Evolutionary conservation across 1,140 invertebrate genomes (phyloP).

Genomic region (Drosophila truncata): DNA sequence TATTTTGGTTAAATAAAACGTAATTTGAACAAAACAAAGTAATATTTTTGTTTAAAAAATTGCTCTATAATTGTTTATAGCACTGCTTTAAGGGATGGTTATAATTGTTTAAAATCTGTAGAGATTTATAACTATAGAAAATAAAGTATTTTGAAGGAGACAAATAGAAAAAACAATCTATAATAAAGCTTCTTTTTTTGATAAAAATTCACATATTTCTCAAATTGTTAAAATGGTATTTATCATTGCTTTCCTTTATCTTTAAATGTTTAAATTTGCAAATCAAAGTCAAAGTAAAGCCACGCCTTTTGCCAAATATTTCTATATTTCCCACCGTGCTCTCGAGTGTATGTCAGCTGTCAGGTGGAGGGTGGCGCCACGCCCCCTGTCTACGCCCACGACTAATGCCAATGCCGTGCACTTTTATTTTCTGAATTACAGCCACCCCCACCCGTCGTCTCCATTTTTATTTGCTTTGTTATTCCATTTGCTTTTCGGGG

Average conservation of each 20-base stretch:
- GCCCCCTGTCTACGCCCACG: slow-evolving; percentile 34
- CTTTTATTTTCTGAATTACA: slow-evolving; percentile 70
- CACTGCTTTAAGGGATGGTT: not conserved
- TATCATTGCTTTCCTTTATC: too few relatives aligned
- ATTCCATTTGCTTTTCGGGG: slow-evolving; percentile 58
- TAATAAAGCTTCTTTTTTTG: not conserved
- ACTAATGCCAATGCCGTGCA: slow-evolving; percentile 55
- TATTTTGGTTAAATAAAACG: not conserved
- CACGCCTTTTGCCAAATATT: slow-evolving; percentile 1
- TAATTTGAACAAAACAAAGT: not conserved
- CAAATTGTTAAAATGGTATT: not conserved
- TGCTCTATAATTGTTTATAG: not conserved
- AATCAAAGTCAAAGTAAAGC: not conserved
- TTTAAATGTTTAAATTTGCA: too few relatives aligned
- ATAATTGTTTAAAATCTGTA: not conserved
- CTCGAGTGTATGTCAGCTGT: slow-evolving; percentile 73
- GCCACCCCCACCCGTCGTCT: slow-evolving; percentile 3
- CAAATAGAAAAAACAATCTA: not conserved
- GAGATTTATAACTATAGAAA: not conserved
- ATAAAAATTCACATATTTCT: not conserved
- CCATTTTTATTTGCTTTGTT: slow-evolving; percentile 56
- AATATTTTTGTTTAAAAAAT: not conserved
- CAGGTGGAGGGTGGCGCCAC: slow-evolving; percentile 35
- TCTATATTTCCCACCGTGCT: not conserved
- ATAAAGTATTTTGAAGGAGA: not conserved